These are phyloP conservation scores for Rhea pennata DNA, from an alignment of 2,113 vertebrate species.

Conservation along the genomic window DNA sequence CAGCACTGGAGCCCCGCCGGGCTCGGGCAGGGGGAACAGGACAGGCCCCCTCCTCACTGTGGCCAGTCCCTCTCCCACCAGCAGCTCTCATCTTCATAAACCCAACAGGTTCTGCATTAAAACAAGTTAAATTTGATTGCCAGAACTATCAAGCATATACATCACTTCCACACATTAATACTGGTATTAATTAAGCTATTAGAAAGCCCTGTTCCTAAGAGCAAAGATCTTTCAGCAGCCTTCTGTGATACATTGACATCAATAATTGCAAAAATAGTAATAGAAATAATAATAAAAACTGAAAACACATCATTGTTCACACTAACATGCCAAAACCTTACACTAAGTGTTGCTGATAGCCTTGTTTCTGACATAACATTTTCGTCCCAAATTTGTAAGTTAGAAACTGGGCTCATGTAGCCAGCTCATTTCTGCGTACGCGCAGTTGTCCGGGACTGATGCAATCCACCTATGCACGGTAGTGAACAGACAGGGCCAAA, in stretches of 20 bases:
- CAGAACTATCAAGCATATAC: accelerated
- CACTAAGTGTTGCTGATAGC: neutral
- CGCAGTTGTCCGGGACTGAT: too few species aligned
- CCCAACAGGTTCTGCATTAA: neutral
- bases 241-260: neutral
- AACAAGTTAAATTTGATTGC: neutral
- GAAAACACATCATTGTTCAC: accelerated
- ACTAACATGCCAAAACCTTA: neutral
- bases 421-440: neutral
- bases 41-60: neutral
- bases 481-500: neutral
- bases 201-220: neutral
- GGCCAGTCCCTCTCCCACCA: neutral
- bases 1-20: too few species aligned
- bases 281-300: neutral
- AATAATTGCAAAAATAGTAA: accelerated
- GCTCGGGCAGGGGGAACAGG: neutral
- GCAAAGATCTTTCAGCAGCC: neutral
- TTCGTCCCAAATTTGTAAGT: neutral
- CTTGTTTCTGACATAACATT: accelerated
- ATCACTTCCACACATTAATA: neutral
- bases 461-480: accelerated
- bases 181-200: neutral
- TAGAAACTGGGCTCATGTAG: neutral
- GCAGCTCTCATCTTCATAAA: neutral